These are phyloP conservation scores for Herpetotheres cachinnans DNA, from an alignment of 2,113 vertebrate species.

Conservation along the genomic window DNA sequence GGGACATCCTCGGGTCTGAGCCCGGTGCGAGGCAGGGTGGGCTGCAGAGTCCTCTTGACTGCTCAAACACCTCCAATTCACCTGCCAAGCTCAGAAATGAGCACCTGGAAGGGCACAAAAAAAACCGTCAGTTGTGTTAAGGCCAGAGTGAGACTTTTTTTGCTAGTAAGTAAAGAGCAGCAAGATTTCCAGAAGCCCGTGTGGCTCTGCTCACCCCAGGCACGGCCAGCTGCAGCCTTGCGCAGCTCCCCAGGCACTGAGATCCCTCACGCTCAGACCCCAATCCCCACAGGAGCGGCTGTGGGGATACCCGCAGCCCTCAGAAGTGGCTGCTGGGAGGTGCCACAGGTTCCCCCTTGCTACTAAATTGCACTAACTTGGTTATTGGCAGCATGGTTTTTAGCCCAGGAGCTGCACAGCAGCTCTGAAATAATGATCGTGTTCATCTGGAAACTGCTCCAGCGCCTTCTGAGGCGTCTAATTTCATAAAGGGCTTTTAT, in stretches of 20 bases:
- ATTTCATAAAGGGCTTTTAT: constrained; percentile 48
- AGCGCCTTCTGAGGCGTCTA: constrained; percentile 5
- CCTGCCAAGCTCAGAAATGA: background rate
- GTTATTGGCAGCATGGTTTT: background rate
- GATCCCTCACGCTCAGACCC: background rate
- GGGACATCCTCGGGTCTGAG: fast-evolving
- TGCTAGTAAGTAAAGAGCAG: background rate
- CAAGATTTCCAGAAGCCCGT: background rate
- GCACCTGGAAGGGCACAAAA: background rate
- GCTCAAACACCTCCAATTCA: background rate
- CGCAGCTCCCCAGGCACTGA: background rate
- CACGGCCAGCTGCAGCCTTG: background rate
- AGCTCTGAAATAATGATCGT: background rate
- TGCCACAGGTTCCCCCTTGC: background rate
- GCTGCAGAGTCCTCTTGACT: background rate
- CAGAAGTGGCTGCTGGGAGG: background rate
- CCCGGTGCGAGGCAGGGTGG: background rate
- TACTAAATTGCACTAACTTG: fast-evolving
- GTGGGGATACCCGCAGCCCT: background rate
- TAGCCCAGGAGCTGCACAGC: background rate
- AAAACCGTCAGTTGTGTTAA: background rate
- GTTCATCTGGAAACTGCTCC: constrained; percentile 24
- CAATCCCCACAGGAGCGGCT: fast-evolving
- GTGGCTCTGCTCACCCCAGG: background rate
- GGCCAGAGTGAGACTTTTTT: background rate